phyloP scores from a whole-genome alignment of 2,888 invertebrate species.

The Thereva unica region DNA sequence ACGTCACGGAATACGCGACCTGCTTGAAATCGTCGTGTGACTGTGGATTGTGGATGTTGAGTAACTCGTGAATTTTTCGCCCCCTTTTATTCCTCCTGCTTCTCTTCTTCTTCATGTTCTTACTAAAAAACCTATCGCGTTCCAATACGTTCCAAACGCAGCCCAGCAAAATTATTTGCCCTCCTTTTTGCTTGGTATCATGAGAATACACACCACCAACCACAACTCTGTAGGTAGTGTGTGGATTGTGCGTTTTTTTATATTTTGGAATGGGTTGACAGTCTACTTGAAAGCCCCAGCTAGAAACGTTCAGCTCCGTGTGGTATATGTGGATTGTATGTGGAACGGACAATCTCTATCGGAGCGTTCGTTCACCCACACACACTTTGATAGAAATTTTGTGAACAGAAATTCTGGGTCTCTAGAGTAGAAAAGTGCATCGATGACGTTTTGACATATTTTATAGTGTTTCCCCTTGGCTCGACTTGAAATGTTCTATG shows the following conservation, averaged over 20 bases:
- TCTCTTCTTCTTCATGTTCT: background rate
- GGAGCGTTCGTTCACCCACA: conserved; percentile 13
- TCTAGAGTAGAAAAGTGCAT: conserved; percentile 30
- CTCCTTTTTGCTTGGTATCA: too few species aligned
- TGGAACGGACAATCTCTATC: conserved; percentile 7
- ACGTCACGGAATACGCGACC: conserved; percentile 29
- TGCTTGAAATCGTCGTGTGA: conserved; percentile 20
- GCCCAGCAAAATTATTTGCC: too few species aligned
- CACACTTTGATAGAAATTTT: background rate
- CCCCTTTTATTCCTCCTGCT: conserved; percentile 18
- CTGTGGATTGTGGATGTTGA: conserved; percentile 2
- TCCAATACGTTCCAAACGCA: too few species aligned
- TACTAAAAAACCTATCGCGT: too few species aligned
- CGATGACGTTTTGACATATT: conserved; percentile 36
- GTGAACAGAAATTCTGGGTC: conserved; percentile 23
- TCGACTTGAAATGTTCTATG: too few species aligned
- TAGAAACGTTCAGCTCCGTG: too few species aligned
- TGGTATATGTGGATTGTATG: background rate
- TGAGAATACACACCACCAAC: too few species aligned
- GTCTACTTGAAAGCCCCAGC: too few species aligned
- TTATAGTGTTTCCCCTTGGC: too few species aligned
- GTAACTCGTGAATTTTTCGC: background rate
- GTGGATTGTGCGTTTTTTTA: too few species aligned
- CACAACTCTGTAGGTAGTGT: too few species aligned
- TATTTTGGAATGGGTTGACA: too few species aligned